Conservation (phyloP, 1,140 invertebrate species). For the Alviniconcha marisindica region DNA sequence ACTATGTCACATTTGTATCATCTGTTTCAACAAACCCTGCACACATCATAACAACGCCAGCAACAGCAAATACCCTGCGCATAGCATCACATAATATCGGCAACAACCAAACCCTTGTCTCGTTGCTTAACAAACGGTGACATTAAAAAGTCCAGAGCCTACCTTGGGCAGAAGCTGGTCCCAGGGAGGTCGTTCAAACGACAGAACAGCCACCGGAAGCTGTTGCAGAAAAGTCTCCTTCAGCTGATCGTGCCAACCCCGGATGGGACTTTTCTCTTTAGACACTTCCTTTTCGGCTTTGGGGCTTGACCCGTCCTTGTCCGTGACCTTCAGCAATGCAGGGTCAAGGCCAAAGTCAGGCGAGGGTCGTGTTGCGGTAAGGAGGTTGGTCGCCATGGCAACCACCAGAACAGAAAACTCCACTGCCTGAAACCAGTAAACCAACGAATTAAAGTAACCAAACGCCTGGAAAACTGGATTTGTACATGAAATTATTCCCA, state of each 20-base stretch:
- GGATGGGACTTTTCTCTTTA: not conserved
- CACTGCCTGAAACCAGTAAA: conserved; percentile 44
- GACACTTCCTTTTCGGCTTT: not conserved
- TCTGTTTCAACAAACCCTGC: no score
- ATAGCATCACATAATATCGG: no score
- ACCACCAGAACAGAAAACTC: conserved; percentile 46
- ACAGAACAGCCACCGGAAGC: conserved; percentile 44
- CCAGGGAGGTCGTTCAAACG: conserved; percentile 51
- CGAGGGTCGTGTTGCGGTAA: conserved; percentile 36
- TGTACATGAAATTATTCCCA: no score
- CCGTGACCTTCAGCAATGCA: conserved; percentile 32
- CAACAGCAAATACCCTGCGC: no score
- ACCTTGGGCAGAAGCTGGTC: conserved; percentile 54
- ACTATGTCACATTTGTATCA: no score
- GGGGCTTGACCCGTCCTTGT: not conserved
- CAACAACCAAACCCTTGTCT: no score
- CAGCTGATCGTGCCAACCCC: not conserved
- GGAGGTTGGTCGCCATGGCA: conserved; percentile 43
- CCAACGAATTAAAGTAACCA: no score
- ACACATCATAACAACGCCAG: no score
- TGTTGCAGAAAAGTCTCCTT: conserved; percentile 16
- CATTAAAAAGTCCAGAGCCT: not conserved
- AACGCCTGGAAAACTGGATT: no score
- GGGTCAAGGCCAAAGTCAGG: conserved; percentile 44
- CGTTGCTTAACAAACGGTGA: no score